A percentile compares a stretch with the other conserved stretches of the same genome.
Conservation (phyloP, 2,113 vertebrate genomes). For the Otocyon megalotis region DNA sequence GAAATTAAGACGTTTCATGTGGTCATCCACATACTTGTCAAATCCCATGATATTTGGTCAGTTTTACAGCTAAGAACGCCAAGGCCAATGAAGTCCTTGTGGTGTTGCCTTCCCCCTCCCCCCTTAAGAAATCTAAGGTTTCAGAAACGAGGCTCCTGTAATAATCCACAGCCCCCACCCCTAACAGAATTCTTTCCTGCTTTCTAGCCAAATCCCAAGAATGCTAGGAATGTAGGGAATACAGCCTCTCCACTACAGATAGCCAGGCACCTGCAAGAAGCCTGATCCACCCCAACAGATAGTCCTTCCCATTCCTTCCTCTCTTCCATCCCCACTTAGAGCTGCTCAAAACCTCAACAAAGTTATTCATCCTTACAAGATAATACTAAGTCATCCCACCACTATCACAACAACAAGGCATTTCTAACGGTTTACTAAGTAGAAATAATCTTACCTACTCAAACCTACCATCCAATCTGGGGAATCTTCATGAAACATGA, state of each 20-base stretch:
- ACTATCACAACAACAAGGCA: neutral
- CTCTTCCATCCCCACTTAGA: neutral
- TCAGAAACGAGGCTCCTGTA: neutral
- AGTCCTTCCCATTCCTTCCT: neutral
- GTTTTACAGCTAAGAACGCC: neutral
- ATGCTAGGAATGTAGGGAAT: constrained; percentile 17
- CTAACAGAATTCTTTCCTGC: neutral
- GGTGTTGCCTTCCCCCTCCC: neutral
- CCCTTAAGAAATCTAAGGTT: neutral
- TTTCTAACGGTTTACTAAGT: neutral
- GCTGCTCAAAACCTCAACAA: neutral
- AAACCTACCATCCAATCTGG: neutral
- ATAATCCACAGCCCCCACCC: neutral
- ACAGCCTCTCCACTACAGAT: neutral
- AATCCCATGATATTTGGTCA: neutral
- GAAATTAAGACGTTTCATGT: neutral
- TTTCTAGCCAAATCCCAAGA: constrained; percentile 9
- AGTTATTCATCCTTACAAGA: neutral
- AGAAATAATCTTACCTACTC: neutral
- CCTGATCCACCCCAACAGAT: neutral
- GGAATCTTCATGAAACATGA: neutral
- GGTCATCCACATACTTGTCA: neutral
- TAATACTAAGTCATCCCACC: neutral
- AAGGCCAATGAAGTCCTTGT: neutral
- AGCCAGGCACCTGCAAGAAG: neutral